Evolutionary conservation across 2,113 vertebrate species (phyloP).

Genomic region (Atrichornis clamosus): DNA sequence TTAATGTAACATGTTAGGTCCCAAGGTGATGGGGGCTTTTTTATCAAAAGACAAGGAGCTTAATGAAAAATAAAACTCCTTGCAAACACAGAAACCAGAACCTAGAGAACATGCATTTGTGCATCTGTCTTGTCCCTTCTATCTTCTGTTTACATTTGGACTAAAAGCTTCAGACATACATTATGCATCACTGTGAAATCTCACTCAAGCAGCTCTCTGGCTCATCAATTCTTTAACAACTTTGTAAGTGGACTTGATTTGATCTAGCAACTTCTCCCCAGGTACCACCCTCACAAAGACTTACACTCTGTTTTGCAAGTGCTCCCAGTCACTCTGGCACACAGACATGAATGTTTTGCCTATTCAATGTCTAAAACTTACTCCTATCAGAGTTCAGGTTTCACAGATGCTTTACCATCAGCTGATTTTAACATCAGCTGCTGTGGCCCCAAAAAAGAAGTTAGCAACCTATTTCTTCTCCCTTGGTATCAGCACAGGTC

Average conservation of each 20-base stretch:
- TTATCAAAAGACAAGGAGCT: background rate
- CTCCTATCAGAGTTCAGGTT: background rate
- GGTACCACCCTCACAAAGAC: background rate
- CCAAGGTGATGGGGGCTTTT: background rate
- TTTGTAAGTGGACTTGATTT: conserved; percentile 42
- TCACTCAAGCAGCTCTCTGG: background rate
- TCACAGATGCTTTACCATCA: background rate
- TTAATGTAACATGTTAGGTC: background rate
- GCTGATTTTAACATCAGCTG: background rate
- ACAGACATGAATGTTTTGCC: background rate
- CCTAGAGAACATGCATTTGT: background rate
- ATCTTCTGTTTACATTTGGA: conserved; percentile 7
- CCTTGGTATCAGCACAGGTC: background rate
- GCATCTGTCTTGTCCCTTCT: background rate
- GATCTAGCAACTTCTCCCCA: conserved; percentile 10
- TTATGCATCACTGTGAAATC: conserved; percentile 39
- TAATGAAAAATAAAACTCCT: conserved; percentile 15
- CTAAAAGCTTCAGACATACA: conserved; percentile 44
- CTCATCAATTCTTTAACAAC: conserved; percentile 56
- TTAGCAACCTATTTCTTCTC: background rate
- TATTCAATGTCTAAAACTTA: background rate
- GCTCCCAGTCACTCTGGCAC: background rate
- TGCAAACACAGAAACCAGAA: background rate
- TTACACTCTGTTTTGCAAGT: background rate
- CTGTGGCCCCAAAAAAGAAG: background rate